Evolutionary conservation across 92 coral and sea anemone species (phyloP).

Genomic region (Zoanthus solanderi): DNA sequence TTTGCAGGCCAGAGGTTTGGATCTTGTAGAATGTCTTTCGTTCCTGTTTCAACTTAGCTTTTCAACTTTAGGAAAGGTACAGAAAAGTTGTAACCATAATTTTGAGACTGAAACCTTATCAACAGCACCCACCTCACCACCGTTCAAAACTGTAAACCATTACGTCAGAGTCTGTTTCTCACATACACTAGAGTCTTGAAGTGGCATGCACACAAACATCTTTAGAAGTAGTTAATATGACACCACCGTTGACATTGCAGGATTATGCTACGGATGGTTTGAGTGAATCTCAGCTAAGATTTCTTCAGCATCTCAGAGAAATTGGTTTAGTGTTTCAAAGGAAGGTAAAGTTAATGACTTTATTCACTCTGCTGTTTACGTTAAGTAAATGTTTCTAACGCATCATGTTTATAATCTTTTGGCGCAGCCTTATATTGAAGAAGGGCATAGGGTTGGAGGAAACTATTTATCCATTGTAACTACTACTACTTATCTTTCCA

Average conservation of each 20-base stretch:
- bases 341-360: constrained; percentile 65
- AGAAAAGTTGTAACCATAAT: background rate
- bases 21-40: constrained; percentile 93
- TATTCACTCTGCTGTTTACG: background rate
- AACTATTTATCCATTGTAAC: background rate
- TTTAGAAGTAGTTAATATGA: no score
- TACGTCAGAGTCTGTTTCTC: no score
- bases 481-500: background rate
- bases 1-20: constrained; percentile 92
- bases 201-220: no score
- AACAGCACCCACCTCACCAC: no score
- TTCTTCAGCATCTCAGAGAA: constrained; percentile 95
- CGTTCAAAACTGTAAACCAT: no score
- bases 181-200: no score
- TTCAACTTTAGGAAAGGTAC: constrained; percentile 94
- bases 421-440: no score
- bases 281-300: constrained; percentile 85
- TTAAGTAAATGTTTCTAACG: no score
- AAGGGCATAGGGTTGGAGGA: no score
- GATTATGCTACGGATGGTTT: constrained; percentile 97
- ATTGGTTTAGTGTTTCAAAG: constrained; percentile 97
- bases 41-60: constrained; percentile 95
- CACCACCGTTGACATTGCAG: constrained; percentile 46
- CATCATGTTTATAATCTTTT: no score
- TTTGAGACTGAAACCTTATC: no score